Conservation (phyloP, 2,797 vertebrate genomes). For the Synanceia verrucosa region DNA sequence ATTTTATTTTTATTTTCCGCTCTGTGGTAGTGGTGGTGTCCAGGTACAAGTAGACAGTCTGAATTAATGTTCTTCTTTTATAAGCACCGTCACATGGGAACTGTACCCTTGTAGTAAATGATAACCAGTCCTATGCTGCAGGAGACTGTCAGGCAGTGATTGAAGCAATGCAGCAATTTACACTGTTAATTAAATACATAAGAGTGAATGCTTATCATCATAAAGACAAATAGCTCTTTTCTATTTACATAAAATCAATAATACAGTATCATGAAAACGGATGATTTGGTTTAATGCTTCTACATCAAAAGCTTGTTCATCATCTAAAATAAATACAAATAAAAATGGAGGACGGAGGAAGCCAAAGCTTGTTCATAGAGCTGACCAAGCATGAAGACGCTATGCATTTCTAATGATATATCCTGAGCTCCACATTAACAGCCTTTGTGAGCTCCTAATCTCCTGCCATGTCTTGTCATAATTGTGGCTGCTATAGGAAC, state of each 20-base stretch:
- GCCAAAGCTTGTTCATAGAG: conserved; percentile 59
- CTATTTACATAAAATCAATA: not conserved
- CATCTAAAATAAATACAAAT: no score
- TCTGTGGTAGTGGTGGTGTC: conserved; percentile 2
- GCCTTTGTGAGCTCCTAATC: conserved; percentile 52
- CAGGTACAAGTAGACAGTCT: conserved; percentile 32
- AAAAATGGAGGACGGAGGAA: conserved; percentile 69
- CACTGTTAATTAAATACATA: not conserved
- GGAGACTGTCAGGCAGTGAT: not conserved
- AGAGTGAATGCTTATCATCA: not conserved
- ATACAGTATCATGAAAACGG: not conserved
- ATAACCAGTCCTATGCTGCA: not conserved
- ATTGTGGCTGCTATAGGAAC: conserved; percentile 8
- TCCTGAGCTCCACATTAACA: conserved; percentile 55
- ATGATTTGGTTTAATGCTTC: not conserved
- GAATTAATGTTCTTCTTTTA: not conserved
- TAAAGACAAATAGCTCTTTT: not conserved
- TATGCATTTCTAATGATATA: conserved; percentile 64
- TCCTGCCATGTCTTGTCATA: conserved; percentile 21
- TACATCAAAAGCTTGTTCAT: not conserved
- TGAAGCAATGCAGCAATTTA: not conserved
- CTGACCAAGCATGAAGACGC: conserved; percentile 64
- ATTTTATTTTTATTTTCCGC: not conserved
- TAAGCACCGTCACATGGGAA: not conserved
- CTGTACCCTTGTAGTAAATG: not conserved